A percentile compares a stretch with the other conserved stretches of the same genome.
phyloP scores from a whole-genome alignment of 35 echinoderm and acorn worm species.

The Anneissia japonica region DNA sequence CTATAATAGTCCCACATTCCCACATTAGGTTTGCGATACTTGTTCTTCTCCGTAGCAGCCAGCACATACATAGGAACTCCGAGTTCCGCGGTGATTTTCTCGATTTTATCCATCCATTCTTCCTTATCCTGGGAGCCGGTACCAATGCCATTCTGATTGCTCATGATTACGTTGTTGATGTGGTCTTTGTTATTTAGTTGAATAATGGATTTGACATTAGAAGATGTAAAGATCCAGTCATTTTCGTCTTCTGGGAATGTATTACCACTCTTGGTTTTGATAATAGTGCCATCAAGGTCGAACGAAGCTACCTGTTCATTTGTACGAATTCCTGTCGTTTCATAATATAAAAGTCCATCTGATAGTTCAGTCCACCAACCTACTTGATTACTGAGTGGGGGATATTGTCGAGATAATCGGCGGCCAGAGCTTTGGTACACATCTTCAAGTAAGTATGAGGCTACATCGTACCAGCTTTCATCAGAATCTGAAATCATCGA shows the following conservation, averaged over 20 bases:
- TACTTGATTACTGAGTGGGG: slow-evolving; percentile 5
- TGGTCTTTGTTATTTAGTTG: background rate
- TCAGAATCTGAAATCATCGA: slow-evolving; percentile 13
- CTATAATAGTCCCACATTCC: slow-evolving; percentile 39
- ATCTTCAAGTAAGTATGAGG: slow-evolving; percentile 20
- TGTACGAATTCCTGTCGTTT: background rate
- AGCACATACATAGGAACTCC: slow-evolving; percentile 15
- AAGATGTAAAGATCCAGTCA: slow-evolving; percentile 14
- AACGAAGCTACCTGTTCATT: background rate
- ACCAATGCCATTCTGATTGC: slow-evolving; percentile 21
- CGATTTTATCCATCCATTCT: slow-evolving; percentile 23
- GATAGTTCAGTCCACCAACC: slow-evolving; percentile 24
- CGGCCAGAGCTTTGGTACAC: slow-evolving; percentile 4
- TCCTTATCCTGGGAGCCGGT: background rate
- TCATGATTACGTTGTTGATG: slow-evolving; percentile 36
- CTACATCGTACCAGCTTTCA: background rate
- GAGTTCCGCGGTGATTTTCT: background rate
- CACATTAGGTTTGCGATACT: slow-evolving; percentile 11
- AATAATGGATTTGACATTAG: background rate
- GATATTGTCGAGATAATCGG: background rate
- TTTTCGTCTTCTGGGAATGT: background rate
- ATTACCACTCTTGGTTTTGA: slow-evolving; percentile 18
- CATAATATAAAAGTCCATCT: slow-evolving; percentile 23
- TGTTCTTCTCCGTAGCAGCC: background rate
- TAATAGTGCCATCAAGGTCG: slow-evolving; percentile 27